These are phyloP conservation scores for Barnardius zonarius DNA, from an alignment of 2,113 vertebrate species.

Conservation along the genomic window DNA sequence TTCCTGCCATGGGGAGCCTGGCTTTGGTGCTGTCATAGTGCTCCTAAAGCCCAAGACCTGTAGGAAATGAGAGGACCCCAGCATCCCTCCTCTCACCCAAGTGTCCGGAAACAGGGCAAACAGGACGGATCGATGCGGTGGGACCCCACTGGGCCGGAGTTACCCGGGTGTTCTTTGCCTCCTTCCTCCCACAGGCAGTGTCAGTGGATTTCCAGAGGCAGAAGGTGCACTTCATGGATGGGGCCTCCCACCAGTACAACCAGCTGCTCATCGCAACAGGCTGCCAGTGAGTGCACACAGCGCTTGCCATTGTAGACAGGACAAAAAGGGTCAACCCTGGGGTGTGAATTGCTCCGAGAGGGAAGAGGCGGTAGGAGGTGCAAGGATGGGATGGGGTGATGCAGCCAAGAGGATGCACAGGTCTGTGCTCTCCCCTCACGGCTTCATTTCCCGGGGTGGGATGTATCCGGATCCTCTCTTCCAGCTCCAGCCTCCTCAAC, in stretches of 20 bases:
- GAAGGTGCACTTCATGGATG: slow-evolving; percentile 71
- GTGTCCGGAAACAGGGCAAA: background rate
- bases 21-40: background rate
- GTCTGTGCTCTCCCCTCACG: background rate
- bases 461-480: background rate
- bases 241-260: slow-evolving; percentile 75
- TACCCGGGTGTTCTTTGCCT: background rate
- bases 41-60: background rate
- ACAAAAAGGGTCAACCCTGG: background rate
- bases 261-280: slow-evolving; percentile 85
- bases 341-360: background rate
- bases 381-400: background rate
- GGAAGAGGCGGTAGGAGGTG: background rate
- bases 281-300: slow-evolving; percentile 71
- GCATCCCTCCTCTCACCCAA: background rate
- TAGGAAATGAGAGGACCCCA: background rate
- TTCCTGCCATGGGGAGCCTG: background rate
- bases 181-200: slow-evolving; percentile 69
- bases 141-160: background rate
- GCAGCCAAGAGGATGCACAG: background rate
- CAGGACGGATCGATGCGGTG: background rate
- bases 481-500: slow-evolving; percentile 73
- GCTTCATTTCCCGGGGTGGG: background rate
- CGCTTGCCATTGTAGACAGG: background rate
- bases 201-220: slow-evolving; percentile 73